phyloP scores from a whole-genome alignment of 1,140 invertebrate genomes.

The Pogonomyrmex californicus region DNA sequence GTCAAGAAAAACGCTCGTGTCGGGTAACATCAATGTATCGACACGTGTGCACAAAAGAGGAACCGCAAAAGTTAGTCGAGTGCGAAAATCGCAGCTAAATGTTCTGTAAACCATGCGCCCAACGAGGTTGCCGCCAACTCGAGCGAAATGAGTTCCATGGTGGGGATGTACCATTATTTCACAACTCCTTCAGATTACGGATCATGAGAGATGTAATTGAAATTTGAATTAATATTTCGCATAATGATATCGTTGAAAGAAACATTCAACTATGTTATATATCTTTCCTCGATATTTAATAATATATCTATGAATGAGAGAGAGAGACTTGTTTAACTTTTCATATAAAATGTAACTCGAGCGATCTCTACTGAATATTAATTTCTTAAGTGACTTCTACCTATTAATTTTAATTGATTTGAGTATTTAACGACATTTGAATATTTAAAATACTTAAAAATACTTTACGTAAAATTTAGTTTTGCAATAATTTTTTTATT shows the following conservation, averaged over 20 bases:
- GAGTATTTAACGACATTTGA: background rate
- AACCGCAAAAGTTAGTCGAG: constrained; percentile 22
- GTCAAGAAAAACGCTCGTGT: background rate
- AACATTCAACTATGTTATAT: background rate
- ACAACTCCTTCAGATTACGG: constrained; percentile 17
- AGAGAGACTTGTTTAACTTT: background rate
- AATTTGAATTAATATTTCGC: background rate
- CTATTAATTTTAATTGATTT: background rate
- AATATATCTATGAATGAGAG: background rate
- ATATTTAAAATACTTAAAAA: no score
- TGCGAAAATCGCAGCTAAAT: constrained; percentile 55
- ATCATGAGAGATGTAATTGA: background rate
- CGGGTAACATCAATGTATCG: background rate
- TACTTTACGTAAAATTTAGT: background rate
- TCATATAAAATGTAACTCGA: background rate
- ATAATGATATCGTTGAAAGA: background rate
- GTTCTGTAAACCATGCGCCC: constrained; percentile 43
- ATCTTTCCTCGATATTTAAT: background rate
- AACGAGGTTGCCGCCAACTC: constrained; percentile 40
- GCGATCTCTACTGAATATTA: background rate
- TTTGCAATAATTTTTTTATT: background rate
- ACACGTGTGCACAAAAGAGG: constrained; percentile 11
- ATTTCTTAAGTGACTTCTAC: background rate
- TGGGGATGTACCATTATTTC: constrained; percentile 22
- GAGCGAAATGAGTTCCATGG: constrained; percentile 10